A percentile compares a stretch with the other conserved stretches of the same genome.
Conservation (phyloP, 1,140 invertebrate species). For the Drosophila nannoptera region DNA sequence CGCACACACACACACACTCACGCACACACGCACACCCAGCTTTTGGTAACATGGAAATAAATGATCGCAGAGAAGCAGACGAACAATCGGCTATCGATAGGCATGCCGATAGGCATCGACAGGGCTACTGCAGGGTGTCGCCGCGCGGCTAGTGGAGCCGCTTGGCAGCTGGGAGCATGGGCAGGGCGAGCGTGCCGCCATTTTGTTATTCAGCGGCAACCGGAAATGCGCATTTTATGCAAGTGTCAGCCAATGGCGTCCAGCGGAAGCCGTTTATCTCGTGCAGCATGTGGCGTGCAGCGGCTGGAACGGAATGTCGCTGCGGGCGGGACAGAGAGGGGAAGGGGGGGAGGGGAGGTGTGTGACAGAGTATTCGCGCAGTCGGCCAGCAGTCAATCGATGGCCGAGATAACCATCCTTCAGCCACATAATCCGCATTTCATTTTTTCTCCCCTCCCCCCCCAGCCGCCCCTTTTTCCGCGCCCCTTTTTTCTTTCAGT, state of each 20-base stretch:
- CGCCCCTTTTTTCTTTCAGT: neutral
- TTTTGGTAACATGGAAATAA: constrained; percentile 15
- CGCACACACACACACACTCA: neutral
- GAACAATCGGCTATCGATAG: neutral
- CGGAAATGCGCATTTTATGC: constrained; percentile 60
- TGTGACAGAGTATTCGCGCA: too few species aligned
- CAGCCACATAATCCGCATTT: too few species aligned
- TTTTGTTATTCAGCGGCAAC: constrained; percentile 39
- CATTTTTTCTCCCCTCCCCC: too few species aligned
- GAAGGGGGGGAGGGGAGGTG: too few species aligned
- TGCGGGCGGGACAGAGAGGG: neutral
- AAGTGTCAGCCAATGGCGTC: constrained; percentile 48
- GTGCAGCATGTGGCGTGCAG: constrained; percentile 2
- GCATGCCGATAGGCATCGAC: neutral
- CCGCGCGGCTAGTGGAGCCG: too few species aligned
- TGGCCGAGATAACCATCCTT: neutral
- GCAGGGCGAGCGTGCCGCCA: constrained; percentile 33
- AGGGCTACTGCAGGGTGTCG: too few species aligned
- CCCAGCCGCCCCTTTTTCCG: constrained; percentile 5
- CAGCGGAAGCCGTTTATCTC: constrained; percentile 57
- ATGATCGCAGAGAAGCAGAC: too few species aligned
- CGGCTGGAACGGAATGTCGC: neutral
- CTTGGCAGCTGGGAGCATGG: constrained; percentile 23
- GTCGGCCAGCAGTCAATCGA: too few species aligned
- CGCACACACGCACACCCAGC: neutral